Percentiles rank a stretch among this genome's conserved stretches.
Conservation (phyloP, 2,888 invertebrate species). For the Epicampocera succincta region DNA sequence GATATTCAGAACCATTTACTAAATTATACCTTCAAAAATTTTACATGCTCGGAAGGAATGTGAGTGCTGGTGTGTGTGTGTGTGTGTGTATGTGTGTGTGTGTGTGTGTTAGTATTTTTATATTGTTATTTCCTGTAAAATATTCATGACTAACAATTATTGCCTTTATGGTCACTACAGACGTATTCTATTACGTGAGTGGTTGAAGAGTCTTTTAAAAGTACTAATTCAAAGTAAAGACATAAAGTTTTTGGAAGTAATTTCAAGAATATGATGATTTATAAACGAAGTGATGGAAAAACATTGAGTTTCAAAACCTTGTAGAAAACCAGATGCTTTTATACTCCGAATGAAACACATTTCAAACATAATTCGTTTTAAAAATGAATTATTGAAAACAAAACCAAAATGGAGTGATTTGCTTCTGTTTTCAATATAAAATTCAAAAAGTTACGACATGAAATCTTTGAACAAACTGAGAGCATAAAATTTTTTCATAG, state of each 20-base stretch:
- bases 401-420: no score
- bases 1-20: slow-evolving; percentile 48
- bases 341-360: no score
- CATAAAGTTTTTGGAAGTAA: background rate
- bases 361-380: no score
- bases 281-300: no score
- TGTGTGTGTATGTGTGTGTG: slow-evolving; percentile 9
- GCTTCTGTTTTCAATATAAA: no score
- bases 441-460: no score
- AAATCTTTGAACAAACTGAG: no score
- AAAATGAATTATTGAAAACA: no score
- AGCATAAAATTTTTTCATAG: no score
- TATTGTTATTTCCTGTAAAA: slow-evolving; percentile 59
- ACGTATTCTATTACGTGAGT: background rate
- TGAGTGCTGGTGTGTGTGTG: background rate
- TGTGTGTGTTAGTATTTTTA: background rate
- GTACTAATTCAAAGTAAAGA: slow-evolving; percentile 47
- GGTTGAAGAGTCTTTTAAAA: slow-evolving; percentile 9
- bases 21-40: slow-evolving; percentile 41
- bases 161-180: slow-evolving; percentile 34
- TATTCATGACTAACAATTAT: slow-evolving; percentile 59
- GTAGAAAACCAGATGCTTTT: no score
- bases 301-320: no score
- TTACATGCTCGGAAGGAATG: background rate
- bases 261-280: slow-evolving; percentile 9